Evolutionary conservation across 2,888 invertebrate species (phyloP).

Genomic region (Malachius bipustulatus): DNA sequence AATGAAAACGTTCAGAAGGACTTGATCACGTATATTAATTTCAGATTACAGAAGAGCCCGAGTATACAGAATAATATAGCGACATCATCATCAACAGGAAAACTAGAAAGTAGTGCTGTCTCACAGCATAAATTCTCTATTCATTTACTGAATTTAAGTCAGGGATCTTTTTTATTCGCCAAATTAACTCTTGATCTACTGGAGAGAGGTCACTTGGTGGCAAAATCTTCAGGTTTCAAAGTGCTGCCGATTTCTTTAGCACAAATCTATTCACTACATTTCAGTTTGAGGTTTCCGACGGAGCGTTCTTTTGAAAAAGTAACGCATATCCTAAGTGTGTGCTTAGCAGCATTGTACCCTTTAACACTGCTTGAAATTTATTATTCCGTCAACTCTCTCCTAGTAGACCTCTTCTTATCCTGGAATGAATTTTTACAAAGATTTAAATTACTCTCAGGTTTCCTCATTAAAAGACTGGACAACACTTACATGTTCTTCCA

Average conservation of each 20-base stretch:
- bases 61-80: constrained; percentile 73
- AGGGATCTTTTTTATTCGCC: constrained; percentile 85
- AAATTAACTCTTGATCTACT: constrained; percentile 86
- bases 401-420: constrained; percentile 64
- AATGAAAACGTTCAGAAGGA: constrained; percentile 76
- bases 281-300: constrained; percentile 86
- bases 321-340: constrained; percentile 77
- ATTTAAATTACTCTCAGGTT: constrained; percentile 75
- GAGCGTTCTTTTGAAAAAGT: constrained; percentile 83
- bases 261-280: constrained; percentile 82
- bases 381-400: constrained; percentile 81
- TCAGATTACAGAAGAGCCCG: constrained; percentile 66
- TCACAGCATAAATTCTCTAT: constrained; percentile 71
- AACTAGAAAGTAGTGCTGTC: constrained; percentile 51
- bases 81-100: constrained; percentile 46
- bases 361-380: constrained; percentile 83
- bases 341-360: constrained; percentile 83
- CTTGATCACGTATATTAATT: constrained; percentile 74
- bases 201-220: constrained; percentile 81
- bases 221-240: constrained; percentile 89
- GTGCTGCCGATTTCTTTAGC: constrained; percentile 78
- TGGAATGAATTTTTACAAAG: constrained; percentile 87
- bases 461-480: constrained; percentile 81
- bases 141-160: constrained; percentile 69
- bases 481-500: constrained; percentile 97